A percentile compares a stretch with the other conserved stretches of the same genome.
phyloP scores from a whole-genome alignment of 1,140 invertebrate species.

The Popillia japonica region DNA sequence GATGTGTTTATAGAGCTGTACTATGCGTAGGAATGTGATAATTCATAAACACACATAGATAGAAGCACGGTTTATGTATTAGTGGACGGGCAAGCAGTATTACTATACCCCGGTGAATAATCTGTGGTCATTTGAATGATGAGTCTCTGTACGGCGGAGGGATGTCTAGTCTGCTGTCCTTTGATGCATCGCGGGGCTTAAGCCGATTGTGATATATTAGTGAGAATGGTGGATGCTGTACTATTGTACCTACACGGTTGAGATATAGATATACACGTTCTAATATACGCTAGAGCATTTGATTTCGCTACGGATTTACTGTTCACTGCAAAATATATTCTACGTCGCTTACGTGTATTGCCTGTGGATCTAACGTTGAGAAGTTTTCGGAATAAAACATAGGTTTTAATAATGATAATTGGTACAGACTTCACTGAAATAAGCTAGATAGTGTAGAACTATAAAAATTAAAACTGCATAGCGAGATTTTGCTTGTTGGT shows the following conservation, averaged over 20 bases:
- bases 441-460: too few relatives aligned
- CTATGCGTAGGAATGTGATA: neutral
- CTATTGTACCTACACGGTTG: neutral
- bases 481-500: too few relatives aligned
- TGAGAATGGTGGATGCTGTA: neutral
- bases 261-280: neutral
- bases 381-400: too few relatives aligned
- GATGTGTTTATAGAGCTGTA: neutral
- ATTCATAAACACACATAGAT: neutral
- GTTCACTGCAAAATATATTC: too few relatives aligned
- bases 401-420: too few relatives aligned
- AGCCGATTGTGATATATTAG: slow-evolving; percentile 35
- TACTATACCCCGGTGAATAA: slow-evolving; percentile 16
- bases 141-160: neutral
- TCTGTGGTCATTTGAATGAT: slow-evolving; percentile 33
- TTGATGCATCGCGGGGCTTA: slow-evolving; percentile 19
- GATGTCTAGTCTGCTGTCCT: neutral
- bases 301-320: neutral
- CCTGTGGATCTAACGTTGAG: too few relatives aligned
- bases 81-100: neutral
- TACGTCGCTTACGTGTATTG: too few relatives aligned
- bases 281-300: neutral
- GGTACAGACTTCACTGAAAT: too few relatives aligned
- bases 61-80: neutral
- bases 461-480: too few relatives aligned